Evolutionary conservation across 2,888 invertebrate species (phyloP).

Genomic region (Latrodectus hesperus): DNA sequence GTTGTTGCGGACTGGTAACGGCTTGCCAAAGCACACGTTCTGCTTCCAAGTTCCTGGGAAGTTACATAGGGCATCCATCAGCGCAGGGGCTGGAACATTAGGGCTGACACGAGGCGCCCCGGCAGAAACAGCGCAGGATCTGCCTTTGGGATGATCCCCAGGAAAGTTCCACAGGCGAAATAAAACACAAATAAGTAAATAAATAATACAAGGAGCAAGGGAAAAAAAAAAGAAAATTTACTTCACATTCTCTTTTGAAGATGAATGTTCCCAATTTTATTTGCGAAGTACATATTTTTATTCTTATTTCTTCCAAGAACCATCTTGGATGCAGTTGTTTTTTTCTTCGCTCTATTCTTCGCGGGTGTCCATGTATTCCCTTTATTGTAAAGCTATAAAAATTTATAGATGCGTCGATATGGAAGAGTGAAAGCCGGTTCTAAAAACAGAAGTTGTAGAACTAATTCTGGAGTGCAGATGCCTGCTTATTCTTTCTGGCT

Average conservation of each 20-base stretch:
- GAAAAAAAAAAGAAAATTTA: conserved; percentile 11
- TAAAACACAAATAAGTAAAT: conserved; percentile 51
- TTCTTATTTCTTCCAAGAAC: not conserved
- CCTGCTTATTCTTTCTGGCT: not conserved
- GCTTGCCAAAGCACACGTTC: not conserved
- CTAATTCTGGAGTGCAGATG: conserved; percentile 4
- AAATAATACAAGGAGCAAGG: conserved; percentile 19
- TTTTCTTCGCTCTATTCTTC: not conserved
- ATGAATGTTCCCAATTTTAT: conserved; percentile 54
- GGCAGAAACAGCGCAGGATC: conserved; percentile 31
- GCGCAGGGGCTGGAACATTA: conserved; percentile 46
- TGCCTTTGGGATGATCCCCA: conserved; percentile 38
- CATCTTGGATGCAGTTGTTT: not conserved
- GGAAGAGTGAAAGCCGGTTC: conserved; percentile 15
- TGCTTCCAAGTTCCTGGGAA: not conserved
- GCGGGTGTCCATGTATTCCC: not conserved
- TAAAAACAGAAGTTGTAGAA: conserved; percentile 23
- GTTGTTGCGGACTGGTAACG: not conserved
- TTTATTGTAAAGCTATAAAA: conserved; percentile 54
- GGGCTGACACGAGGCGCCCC: conserved; percentile 21
- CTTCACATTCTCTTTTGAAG: conserved; percentile 51
- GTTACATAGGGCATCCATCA: conserved; percentile 37
- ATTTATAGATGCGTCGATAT: conserved; percentile 25
- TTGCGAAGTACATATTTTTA: conserved; percentile 9
- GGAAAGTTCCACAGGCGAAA: conserved; percentile 30